These are phyloP conservation scores for Lagopus leucura DNA, from an alignment of 2,113 vertebrate species.

Conservation along the genomic window DNA sequence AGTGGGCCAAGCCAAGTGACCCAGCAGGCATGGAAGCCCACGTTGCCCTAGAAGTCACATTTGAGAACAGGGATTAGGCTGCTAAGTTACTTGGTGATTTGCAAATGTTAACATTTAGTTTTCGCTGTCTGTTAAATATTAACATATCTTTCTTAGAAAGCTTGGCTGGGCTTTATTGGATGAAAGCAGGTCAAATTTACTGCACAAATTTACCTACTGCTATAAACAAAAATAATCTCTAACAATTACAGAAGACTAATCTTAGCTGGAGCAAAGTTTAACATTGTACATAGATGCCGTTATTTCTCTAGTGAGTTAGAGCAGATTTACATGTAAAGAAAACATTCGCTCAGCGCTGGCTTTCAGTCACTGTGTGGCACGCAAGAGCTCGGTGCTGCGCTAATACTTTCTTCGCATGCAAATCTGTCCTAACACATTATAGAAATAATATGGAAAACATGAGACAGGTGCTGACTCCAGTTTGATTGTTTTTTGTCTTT, in stretches of 20 bases:
- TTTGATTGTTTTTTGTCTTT: neutral
- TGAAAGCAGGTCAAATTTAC: conserved; percentile 60
- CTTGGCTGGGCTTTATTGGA: conserved; percentile 44
- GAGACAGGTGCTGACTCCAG: neutral
- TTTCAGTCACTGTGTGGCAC: neutral
- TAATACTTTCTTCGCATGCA: conserved; percentile 32
- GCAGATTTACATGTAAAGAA: conserved; percentile 11
- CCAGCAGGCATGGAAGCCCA: neutral
- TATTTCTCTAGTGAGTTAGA: conserved; percentile 29
- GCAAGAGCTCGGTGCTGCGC: neutral
- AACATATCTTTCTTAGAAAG: conserved; percentile 55
- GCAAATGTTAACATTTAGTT: conserved; percentile 45
- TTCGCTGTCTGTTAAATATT: conserved; percentile 28
- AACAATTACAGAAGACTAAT: conserved; percentile 54
- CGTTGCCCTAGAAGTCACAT: neutral
- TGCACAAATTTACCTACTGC: conserved; percentile 28
- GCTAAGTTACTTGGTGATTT: conserved; percentile 7
- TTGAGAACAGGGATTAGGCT: neutral
- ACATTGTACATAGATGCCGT: conserved; percentile 6
- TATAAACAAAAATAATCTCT: conserved; percentile 63
- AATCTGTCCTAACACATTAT: conserved; percentile 22
- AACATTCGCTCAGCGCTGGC: conserved; percentile 10
- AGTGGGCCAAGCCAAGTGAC: neutral
- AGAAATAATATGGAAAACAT: conserved; percentile 52
- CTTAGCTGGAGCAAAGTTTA: conserved; percentile 43